phyloP scores from a whole-genome alignment of 2,113 vertebrate species.

The Fukomys damarensis region DNA sequence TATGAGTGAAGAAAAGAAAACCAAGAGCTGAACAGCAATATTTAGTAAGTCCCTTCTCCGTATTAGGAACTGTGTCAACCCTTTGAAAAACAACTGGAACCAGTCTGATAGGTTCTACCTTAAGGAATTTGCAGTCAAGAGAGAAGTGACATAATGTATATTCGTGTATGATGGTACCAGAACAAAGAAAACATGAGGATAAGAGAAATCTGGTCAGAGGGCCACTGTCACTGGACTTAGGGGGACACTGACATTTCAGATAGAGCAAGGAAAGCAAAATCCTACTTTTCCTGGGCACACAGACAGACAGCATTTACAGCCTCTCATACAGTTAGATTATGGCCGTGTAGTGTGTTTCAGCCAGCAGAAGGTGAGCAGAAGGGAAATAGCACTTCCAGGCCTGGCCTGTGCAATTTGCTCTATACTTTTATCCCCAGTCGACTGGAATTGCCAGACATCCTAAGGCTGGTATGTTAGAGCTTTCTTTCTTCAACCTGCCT shows the following conservation, averaged over 20 bases:
- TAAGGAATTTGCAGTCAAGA: neutral
- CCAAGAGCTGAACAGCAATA: neutral
- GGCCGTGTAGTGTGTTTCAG: neutral
- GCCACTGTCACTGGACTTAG: neutral
- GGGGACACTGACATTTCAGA: neutral
- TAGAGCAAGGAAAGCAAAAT: neutral
- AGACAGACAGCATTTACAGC: neutral
- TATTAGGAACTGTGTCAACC: neutral
- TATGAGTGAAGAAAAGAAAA: neutral
- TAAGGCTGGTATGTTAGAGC: too few species aligned
- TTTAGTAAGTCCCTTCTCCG: neutral
- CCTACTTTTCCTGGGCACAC: neutral
- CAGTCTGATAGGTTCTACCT: neutral
- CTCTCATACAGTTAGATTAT: neutral
- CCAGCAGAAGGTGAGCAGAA: neutral
- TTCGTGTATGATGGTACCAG: neutral
- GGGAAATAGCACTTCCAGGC: neutral
- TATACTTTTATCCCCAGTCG: neutral
- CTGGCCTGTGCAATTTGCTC: neutral
- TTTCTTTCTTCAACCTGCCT: neutral
- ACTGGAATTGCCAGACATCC: neutral
- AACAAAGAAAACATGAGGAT: neutral
- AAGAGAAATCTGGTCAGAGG: neutral
- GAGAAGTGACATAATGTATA: neutral
- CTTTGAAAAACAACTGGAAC: neutral